Percentiles rank a stretch among this genome's conserved stretches.
These are phyloP conservation scores for Didymodactylos carnosus DNA, from an alignment of 2,888 invertebrate genomes.

Conservation along the genomic window DNA sequence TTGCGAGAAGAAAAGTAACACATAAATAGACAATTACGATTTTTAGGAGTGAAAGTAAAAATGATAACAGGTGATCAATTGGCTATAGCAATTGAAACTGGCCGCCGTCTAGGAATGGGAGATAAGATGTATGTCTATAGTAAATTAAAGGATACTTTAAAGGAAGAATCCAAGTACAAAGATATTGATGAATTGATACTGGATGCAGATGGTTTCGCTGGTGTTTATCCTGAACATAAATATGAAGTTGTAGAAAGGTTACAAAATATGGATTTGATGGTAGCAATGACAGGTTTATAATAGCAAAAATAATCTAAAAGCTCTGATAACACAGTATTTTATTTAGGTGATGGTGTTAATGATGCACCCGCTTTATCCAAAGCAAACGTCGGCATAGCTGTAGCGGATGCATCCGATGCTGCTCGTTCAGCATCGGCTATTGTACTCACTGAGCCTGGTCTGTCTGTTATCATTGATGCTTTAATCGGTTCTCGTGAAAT, in stretches of 20 bases:
- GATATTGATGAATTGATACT: not conserved
- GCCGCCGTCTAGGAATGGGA: not conserved
- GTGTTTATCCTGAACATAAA: not conserved
- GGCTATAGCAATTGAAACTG: not conserved
- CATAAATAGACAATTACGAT: too few species aligned
- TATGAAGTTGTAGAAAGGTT: not conserved
- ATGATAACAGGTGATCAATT: not conserved
- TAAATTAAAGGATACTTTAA: not conserved
- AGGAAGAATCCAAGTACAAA: not conserved
- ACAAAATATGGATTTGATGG: not conserved
- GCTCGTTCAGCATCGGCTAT: not conserved
- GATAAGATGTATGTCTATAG: not conserved
- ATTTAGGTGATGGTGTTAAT: not conserved
- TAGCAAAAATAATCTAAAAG: too few species aligned
- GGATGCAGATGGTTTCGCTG: not conserved
- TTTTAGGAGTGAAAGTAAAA: not conserved
- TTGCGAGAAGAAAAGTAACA: too few species aligned
- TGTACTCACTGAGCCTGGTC: not conserved
- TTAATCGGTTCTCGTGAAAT: not conserved
- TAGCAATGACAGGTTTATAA: not conserved
- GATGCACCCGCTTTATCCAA: not conserved
- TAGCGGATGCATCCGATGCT: not conserved
- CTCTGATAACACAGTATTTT: too few species aligned
- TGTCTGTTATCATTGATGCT: not conserved
- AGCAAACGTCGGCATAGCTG: not conserved